Base-by-base conservation (phyloP, 1,140 invertebrate species). In the Trichoplusia ni region DNA sequence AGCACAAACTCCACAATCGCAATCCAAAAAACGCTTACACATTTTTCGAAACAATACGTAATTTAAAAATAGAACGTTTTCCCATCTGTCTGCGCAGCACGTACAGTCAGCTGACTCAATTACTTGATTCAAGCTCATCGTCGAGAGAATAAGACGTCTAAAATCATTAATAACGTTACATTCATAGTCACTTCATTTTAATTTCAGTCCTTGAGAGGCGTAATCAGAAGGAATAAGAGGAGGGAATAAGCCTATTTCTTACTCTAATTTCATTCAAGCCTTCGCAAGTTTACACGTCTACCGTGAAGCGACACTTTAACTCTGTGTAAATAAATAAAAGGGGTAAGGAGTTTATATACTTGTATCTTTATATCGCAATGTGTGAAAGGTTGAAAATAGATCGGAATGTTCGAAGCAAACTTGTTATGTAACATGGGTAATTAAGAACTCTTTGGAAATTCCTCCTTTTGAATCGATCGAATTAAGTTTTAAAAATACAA, bases 181-280 rank as follows among this genome's bases (percentile, higher is more conserved):
- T 62, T 70, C 42, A 56, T 47, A 65, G 63, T 56, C 44, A 59
- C 35, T 66, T 59, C 46, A 63, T 63, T 63, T 63, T 69, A 69
- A 69, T 69, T 65, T 56, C 29, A 49, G 25, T 25, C 29, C 27
- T 40, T 25, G 33, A 27, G 59, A 35, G 53, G 54, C 40, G 53
- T 59, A 66, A 63, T 58, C 64, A 63, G 25, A 51, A 42, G 47
- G 49, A 64, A 60, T 64, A 67, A 67, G 47, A 44, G 25, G 33
- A 19, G 13, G 16, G 63, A 68, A 40, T 68, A 64, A 61, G 62
- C 62, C 53, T 60, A 64, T 64, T 66, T 60, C 59, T 53, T 60
- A 29, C 37, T 66, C 13, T 71, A 71, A 71, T 71, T 66, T 67
- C 51, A 67, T 66, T 71, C 63, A 29, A 58, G 53, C 33, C 56